Evolutionary conservation across 2,797 vertebrate genomes (phyloP).

Genomic region (Rachycentron canadum): DNA sequence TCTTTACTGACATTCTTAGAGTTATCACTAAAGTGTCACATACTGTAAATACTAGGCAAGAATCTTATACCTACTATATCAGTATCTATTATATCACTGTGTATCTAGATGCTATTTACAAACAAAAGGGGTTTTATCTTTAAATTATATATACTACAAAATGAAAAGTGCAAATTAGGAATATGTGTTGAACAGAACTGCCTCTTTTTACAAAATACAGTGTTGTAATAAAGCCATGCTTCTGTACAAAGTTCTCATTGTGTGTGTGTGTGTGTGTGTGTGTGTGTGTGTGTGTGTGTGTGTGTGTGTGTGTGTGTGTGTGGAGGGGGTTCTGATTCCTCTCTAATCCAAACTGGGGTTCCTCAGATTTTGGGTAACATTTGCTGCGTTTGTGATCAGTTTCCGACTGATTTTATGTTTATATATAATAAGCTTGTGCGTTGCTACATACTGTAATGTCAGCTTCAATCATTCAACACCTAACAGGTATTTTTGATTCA

Average conservation of each 20-base stretch:
- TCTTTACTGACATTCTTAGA: conserved; percentile 23
- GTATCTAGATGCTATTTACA: conserved; percentile 67
- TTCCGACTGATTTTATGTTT: background rate
- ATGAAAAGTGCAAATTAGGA: conserved; percentile 41
- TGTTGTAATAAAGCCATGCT: conserved; percentile 57
- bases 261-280: background rate
- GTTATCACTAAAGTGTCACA: conserved; percentile 23
- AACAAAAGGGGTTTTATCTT: background rate
- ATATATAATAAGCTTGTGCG: background rate
- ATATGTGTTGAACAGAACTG: conserved; percentile 2
- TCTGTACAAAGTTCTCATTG: no score
- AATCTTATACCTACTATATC: conserved; percentile 36
- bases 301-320: background rate
- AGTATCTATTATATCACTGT: conserved; percentile 25
- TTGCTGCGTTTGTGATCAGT: background rate
- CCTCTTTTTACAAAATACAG: conserved; percentile 36
- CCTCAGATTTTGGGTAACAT: background rate
- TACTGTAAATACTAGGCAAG: conserved; percentile 38
- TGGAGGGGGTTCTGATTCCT: background rate
- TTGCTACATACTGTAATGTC: background rate
- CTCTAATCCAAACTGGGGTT: no score
- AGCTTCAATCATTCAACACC: no score
- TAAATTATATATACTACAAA: conserved; percentile 24
- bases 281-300: background rate
- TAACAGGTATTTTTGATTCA: background rate